A percentile compares a stretch with the other conserved stretches of the same genome.
Evolutionary conservation across 1,140 invertebrate species (phyloP).

Genomic region (Brachionus rotundiformis): DNA sequence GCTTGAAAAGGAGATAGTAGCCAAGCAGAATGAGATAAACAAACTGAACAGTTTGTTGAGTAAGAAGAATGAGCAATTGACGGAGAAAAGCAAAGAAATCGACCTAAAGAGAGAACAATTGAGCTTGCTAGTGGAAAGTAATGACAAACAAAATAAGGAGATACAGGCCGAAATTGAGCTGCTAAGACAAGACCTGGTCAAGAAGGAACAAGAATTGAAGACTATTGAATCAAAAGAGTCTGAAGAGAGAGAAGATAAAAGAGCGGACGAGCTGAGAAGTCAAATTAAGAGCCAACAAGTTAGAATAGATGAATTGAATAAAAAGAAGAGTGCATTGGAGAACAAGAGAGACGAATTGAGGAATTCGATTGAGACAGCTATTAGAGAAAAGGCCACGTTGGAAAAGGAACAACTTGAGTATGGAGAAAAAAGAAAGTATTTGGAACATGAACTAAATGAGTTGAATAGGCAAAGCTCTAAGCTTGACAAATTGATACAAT

Average conservation of each 20-base stretch:
- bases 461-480: not conserved
- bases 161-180: not conserved
- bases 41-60: conserved; percentile 21
- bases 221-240: not conserved
- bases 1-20: not conserved
- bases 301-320: not conserved
- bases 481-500: not conserved
- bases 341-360: conserved; percentile 5
- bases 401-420: not conserved
- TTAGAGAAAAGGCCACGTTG: not conserved
- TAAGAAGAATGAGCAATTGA: conserved; percentile 5
- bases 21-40: not conserved
- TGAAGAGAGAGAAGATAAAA: not conserved
- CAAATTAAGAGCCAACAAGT: not conserved
- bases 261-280: not conserved
- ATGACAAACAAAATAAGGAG: conserved; percentile 10
- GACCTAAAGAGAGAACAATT: conserved; percentile 1
- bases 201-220: not conserved
- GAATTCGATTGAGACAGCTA: not conserved
- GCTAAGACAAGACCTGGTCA: not conserved
- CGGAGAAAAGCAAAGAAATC: not conserved
- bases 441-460: not conserved
- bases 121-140: not conserved
- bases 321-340: not conserved
- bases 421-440: not conserved